A percentile compares a stretch with the other conserved stretches of the same genome.
These are phyloP conservation scores for Lottia scabra DNA, from an alignment of 2,888 invertebrate species.

Conservation along the genomic window DNA sequence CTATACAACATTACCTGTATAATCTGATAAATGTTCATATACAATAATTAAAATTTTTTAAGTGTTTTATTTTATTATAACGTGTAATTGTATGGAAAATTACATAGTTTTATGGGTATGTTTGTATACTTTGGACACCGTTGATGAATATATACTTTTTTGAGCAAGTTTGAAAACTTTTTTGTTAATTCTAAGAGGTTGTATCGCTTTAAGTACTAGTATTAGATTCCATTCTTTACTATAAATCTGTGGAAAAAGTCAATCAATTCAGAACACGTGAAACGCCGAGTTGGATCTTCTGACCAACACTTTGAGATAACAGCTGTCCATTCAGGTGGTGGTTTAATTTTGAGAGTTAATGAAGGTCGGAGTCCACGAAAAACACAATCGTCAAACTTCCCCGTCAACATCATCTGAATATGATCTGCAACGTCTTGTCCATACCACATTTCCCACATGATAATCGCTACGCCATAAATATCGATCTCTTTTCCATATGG, in stretches of 20 bases:
- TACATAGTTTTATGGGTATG: too few species aligned
- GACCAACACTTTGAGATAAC: conserved; percentile 45
- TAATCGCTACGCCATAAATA: conserved; percentile 49
- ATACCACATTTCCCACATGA: conserved; percentile 62
- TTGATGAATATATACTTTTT: too few species aligned
- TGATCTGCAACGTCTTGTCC: conserved; percentile 52
- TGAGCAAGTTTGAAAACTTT: too few species aligned
- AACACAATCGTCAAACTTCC: conserved; percentile 43
- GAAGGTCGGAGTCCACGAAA: conserved; percentile 48
- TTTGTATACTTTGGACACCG: too few species aligned
- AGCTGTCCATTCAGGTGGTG: conserved; percentile 40
- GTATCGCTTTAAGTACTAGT: too few species aligned
- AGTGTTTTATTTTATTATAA: too few species aligned
- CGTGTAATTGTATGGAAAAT: too few species aligned
- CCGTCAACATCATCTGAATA: conserved; percentile 39
- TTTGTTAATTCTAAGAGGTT: too few species aligned
- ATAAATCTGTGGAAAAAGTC: conserved; percentile 3
- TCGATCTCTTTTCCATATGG: conserved; percentile 50
- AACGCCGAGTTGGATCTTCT: conserved; percentile 38
- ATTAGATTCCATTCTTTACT: too few species aligned
- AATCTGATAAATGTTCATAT: too few species aligned
- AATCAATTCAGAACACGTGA: conserved; percentile 8
- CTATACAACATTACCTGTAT: too few species aligned
- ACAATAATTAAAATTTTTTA: too few species aligned
- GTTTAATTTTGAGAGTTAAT: conserved; percentile 37